Evolutionary conservation across 2,888 invertebrate species (phyloP).

Genomic region (Calliscelio sp.): DNA sequence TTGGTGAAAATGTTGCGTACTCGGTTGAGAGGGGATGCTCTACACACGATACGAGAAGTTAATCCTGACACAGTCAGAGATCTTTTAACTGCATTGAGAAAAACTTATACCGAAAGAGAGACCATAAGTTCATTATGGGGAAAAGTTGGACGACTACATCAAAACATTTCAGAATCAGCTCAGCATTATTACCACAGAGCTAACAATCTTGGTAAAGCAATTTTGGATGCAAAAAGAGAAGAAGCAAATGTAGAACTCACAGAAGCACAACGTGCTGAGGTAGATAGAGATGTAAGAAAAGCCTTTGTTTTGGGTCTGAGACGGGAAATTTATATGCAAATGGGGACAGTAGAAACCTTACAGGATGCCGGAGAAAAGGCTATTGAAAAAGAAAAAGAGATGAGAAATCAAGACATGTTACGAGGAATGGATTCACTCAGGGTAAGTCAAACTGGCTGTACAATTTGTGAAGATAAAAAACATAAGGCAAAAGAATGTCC

Average conservation of each 20-base stretch:
- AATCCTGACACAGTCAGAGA: not conserved
- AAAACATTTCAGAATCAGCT: not conserved
- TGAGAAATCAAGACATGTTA: not conserved
- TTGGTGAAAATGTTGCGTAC: not conserved
- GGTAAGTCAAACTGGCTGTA: not conserved
- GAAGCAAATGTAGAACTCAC: conserved; percentile 1
- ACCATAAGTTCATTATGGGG: not conserved
- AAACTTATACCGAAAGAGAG: not conserved
- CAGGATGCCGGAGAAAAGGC: not conserved
- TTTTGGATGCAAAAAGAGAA: not conserved
- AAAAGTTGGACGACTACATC: not conserved
- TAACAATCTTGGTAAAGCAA: not conserved
- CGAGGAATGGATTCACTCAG: not conserved
- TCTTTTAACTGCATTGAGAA: not conserved
- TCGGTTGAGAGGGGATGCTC: not conserved
- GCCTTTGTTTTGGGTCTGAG: conserved; percentile 1
- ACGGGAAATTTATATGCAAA: not conserved
- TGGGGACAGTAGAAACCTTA: not conserved
- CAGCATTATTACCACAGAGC: not conserved
- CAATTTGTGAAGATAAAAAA: conserved; percentile 1
- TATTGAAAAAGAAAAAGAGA: not conserved
- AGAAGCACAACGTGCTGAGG: not conserved
- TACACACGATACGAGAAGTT: not conserved
- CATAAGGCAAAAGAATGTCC: conserved; percentile 31
- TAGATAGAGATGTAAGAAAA: conserved; percentile 7